Percentiles rank a stretch among this genome's conserved stretches.
phyloP scores from a whole-genome alignment of 2,113 vertebrate genomes.

The Ceyx cyanopectus region DNA sequence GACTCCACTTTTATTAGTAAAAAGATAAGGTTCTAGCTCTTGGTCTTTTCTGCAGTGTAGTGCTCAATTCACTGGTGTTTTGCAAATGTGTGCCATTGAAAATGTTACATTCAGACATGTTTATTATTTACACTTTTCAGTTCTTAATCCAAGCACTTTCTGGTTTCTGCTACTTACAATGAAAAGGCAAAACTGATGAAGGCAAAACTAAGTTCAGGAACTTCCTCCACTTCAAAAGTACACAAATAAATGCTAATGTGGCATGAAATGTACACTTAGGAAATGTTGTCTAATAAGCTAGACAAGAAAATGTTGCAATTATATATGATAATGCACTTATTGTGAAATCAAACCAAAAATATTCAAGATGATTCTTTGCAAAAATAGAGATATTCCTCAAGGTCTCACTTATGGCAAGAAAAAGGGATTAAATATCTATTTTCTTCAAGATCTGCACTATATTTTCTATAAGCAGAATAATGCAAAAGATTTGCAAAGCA shows the following conservation, averaged over 20 bases:
- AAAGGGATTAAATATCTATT: too few relatives aligned
- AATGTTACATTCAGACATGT: neutral
- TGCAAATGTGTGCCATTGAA: neutral
- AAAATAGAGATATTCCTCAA: too few relatives aligned
- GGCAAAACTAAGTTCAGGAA: neutral
- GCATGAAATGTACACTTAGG: neutral
- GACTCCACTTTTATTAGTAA: too few relatives aligned
- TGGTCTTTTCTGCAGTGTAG: too few relatives aligned
- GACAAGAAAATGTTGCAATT: too few relatives aligned
- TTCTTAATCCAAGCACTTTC: neutral
- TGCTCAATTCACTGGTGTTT: neutral
- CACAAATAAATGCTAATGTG: neutral
- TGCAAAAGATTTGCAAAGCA: neutral
- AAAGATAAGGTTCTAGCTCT: too few relatives aligned
- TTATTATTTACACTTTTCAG: neutral
- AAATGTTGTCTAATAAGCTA: too few relatives aligned
- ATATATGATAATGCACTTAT: too few relatives aligned
- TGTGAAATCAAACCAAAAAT: too few relatives aligned
- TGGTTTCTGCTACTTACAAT: slow-evolving; percentile 2
- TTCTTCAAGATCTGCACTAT: too few relatives aligned
- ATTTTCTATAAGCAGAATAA: neutral
- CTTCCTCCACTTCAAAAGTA: neutral
- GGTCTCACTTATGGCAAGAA: too few relatives aligned
- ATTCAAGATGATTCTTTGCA: too few relatives aligned
- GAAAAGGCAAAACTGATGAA: neutral